phyloP scores from a whole-genome alignment of 2,797 vertebrate species.

The Ciconia nigra region DNA sequence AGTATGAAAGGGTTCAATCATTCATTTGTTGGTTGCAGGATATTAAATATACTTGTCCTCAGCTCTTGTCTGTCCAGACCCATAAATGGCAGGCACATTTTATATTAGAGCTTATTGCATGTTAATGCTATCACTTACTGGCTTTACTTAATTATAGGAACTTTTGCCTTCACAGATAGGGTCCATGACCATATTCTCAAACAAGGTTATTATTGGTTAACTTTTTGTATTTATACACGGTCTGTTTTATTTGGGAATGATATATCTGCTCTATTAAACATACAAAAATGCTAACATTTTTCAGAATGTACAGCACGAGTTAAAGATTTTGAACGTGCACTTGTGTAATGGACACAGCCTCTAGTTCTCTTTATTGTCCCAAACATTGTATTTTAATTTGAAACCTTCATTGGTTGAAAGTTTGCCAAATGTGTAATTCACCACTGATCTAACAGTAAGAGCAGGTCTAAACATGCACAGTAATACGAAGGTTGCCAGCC shows the following conservation, averaged over 20 bases:
- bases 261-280: not conserved
- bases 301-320: slow-evolving; percentile 8
- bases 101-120: slow-evolving; percentile 16
- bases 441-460: slow-evolving; percentile 84
- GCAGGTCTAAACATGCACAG: slow-evolving; percentile 92
- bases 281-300: not conserved
- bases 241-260: not conserved
- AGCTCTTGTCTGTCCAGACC: not conserved
- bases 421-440: slow-evolving; percentile 83
- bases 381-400: slow-evolving; percentile 75
- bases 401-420: slow-evolving; percentile 78
- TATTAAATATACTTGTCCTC: not conserved
- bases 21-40: slow-evolving; percentile 8
- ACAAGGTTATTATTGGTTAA: not conserved
- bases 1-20: not conserved
- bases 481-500: slow-evolving; percentile 85
- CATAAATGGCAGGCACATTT: slow-evolving; percentile 22
- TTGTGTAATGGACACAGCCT: slow-evolving; percentile 72
- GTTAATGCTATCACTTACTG: not conserved
- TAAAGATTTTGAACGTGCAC: slow-evolving; percentile 43
- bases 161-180: not conserved
- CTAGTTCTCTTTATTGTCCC: slow-evolving; percentile 72
- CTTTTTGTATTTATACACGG: not conserved
- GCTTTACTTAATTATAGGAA: not conserved
- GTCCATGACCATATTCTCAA: not conserved